Evolutionary conservation across 2,888 invertebrate species (phyloP).

Genomic region (Epicampocera succincta): DNA sequence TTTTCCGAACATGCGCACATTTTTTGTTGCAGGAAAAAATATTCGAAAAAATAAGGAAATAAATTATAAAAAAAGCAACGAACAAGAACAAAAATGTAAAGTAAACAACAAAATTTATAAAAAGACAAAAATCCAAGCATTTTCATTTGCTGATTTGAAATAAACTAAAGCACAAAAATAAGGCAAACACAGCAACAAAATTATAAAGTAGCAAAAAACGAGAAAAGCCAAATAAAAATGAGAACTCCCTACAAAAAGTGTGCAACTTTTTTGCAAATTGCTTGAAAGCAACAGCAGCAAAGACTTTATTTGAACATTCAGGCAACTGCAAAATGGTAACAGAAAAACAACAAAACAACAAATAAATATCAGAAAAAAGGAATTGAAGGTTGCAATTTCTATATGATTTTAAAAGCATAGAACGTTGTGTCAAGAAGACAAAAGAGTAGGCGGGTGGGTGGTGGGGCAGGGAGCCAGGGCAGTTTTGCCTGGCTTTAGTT

Average conservation of each 20-base stretch:
- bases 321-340: constrained; percentile 25
- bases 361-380: constrained; percentile 48
- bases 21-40: constrained; percentile 49
- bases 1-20: constrained; percentile 67
- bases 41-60: constrained; percentile 75
- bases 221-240: constrained; percentile 71
- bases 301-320: constrained; percentile 47
- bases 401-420: not conserved
- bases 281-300: constrained; percentile 44
- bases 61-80: constrained; percentile 64
- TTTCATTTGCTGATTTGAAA: constrained; percentile 78
- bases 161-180: constrained; percentile 38
- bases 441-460: constrained; percentile 67
- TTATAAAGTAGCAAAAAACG: constrained; percentile 1
- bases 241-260: constrained; percentile 72
- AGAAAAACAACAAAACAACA: constrained; percentile 13
- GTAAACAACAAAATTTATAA: constrained; percentile 71
- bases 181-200: constrained; percentile 38
- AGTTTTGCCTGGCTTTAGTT: constrained; percentile 69
- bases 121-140: constrained; percentile 79
- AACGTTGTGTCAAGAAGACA: constrained; percentile 4
- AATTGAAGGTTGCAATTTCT: constrained; percentile 60
- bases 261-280: constrained; percentile 28
- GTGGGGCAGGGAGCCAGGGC: too few species aligned
- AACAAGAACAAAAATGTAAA: constrained; percentile 66